Evolutionary conservation across 2,113 vertebrate genomes (phyloP).

Genomic region (Hucho hucho): DNA sequence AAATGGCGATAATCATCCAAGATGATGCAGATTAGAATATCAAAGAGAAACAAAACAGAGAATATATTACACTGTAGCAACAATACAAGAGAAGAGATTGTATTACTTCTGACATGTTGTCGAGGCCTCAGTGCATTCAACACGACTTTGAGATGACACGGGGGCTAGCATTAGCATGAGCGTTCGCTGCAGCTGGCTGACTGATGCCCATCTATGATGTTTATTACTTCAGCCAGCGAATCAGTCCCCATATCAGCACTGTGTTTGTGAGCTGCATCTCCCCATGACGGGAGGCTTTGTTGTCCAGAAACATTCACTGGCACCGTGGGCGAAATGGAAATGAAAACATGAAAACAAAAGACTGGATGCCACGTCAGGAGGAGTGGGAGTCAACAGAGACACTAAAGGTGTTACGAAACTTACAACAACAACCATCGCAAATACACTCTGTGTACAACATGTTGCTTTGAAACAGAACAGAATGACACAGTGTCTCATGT

Average conservation of each 20-base stretch:
- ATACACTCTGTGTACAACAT: no score
- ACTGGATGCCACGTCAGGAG: background rate
- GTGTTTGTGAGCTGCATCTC: conserved; percentile 37
- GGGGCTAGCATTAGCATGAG: conserved; percentile 17
- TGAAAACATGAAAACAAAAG: background rate
- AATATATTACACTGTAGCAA: background rate
- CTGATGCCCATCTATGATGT: conserved; percentile 49
- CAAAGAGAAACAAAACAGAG: background rate
- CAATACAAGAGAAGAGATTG: no score
- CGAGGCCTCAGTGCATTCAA: conserved; percentile 7
- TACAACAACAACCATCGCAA: no score
- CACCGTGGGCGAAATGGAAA: background rate
- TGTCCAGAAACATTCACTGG: conserved; percentile 57
- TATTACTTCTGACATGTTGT: background rate
- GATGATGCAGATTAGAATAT: background rate
- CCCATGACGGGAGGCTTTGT: conserved; percentile 19
- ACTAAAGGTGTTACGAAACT: no score
- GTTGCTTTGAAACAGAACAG: background rate
- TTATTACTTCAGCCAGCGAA: conserved; percentile 60
- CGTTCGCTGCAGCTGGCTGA: conserved; percentile 53
- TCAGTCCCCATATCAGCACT: conserved; percentile 49
- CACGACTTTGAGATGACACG: conserved; percentile 52
- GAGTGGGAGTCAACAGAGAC: background rate
- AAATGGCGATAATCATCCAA: background rate
- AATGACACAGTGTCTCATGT: background rate